Base-by-base conservation (phyloP, 2,888 invertebrate genomes). In the Acanthoscelides obtectus region DNA sequence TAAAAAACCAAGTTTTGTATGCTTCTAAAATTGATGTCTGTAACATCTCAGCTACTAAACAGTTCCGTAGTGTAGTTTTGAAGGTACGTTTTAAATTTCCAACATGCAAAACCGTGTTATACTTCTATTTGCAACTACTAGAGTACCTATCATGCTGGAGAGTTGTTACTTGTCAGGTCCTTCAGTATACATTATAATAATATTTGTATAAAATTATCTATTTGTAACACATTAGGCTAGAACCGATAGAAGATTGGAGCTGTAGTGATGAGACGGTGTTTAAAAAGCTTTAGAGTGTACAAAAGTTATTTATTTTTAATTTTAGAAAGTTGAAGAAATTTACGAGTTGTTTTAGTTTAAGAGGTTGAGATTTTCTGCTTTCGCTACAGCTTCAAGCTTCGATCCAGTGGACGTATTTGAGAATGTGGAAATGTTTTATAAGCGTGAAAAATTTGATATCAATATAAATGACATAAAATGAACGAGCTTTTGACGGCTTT, bases 401-500 rank as follows among this genome's bases (percentile, higher is more conserved):
- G 68, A 27, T 45, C 45, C 20, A 68, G 20, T 73, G 77, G 78
- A 74, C 72, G 76, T 77, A 74, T 75, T 76, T 78, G 79, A 83
- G 78, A 82, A 82, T 79, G 82, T 84, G 84, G 77, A 83, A 80
- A 83, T 83, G 83, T 82, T 83, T 82, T 84, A 83, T 83, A 85
- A 80, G 84, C 84, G 84, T 85, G 84, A 83, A 83, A 79, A 83
- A 84, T 82, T 82, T 84, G 81, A 84, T 84, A 85, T 85, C 84
- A 84, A 82, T 84, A 83, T 83, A 80, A 80, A 82, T 83, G 82
- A 84, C 82, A 83, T 83, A 82, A 82, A 83, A 85, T 86, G 85
- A 85, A 84, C 85, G 85, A 85, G 86, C 85, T 86, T 86, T 85
- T 83, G 84, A 85, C 83, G 84, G 85, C 85, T 86, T 86, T 86